Percentiles rank a stretch among this genome's conserved stretches.
Evolutionary conservation across 37 sponge, comb jelly and placozoan species (phyloP).

Genomic region (Spongilla lacustris): DNA sequence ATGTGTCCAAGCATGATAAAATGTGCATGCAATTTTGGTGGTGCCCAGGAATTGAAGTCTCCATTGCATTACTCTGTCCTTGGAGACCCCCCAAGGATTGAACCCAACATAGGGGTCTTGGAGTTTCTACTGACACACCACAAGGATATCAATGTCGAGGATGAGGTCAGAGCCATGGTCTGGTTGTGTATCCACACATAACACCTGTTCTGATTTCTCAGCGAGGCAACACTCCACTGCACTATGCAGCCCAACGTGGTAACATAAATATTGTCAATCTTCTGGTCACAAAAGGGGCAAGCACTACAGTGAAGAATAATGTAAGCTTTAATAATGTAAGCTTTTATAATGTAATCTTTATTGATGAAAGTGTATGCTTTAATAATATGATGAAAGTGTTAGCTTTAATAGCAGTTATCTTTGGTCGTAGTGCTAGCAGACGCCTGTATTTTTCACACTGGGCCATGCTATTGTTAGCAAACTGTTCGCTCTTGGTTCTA

Average conservation of each 20-base stretch:
- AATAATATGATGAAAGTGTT: too few relatives aligned
- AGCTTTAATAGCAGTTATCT: too few relatives aligned
- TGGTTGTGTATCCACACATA: not conserved
- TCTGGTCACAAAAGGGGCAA: not conserved
- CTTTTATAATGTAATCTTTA: too few relatives aligned
- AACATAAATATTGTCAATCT: not conserved
- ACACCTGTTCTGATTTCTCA: not conserved
- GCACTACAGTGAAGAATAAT: not conserved
- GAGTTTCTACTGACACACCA: not conserved
- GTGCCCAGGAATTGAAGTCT: not conserved
- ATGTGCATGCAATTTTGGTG: too few relatives aligned
- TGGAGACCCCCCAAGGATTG: not conserved
- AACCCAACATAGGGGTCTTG: not conserved
- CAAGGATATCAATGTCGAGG: not conserved
- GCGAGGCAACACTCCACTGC: not conserved
- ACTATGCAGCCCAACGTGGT: not conserved
- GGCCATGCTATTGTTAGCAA: too few relatives aligned
- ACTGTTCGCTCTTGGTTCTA: too few relatives aligned
- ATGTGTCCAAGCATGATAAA: too few relatives aligned
- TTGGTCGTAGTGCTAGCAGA: too few relatives aligned
- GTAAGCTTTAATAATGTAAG: too few relatives aligned
- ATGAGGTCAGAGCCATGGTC: not conserved
- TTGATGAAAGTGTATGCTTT: too few relatives aligned
- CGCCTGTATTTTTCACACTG: too few relatives aligned
- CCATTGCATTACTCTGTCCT: not conserved